A percentile compares a stretch with the other conserved stretches of the same genome.
Evolutionary conservation across 1,140 invertebrate genomes (phyloP).

Genomic region (Drosophila seguyi): DNA sequence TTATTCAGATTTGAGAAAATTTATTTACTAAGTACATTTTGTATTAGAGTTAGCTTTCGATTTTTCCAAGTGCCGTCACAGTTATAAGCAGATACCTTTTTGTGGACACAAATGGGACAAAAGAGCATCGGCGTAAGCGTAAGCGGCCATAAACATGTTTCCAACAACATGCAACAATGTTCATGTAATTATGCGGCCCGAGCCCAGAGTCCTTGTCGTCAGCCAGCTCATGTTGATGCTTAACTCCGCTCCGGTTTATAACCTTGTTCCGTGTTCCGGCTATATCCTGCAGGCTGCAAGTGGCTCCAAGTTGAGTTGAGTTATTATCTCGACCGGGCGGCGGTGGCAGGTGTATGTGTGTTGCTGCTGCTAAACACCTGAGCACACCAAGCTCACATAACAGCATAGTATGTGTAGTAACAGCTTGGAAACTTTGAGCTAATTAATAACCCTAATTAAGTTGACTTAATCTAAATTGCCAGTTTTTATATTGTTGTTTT

Average conservation of each 20-base stretch:
- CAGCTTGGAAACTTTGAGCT: slow-evolving; percentile 41
- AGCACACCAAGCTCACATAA: slow-evolving; percentile 9
- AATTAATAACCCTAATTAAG: slow-evolving; percentile 54
- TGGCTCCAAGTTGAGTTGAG: slow-evolving; percentile 39
- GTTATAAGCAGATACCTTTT: slow-evolving; percentile 20
- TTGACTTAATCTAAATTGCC: slow-evolving; percentile 43
- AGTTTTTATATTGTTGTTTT: slow-evolving; percentile 22
- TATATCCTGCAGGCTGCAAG: slow-evolving; percentile 38
- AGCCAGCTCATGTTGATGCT: slow-evolving; percentile 39
- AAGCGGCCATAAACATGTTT: slow-evolving; percentile 60
- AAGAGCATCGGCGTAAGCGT: slow-evolving; percentile 47
- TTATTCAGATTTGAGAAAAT: neutral
- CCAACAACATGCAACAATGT: slow-evolving; percentile 53
- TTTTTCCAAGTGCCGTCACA: slow-evolving; percentile 18
- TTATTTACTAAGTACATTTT: neutral
- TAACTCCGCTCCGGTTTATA: slow-evolving; percentile 19
- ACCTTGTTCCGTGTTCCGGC: slow-evolving; percentile 15
- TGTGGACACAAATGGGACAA: slow-evolving; percentile 50
- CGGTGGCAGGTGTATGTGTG: neutral
- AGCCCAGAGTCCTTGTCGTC: slow-evolving; percentile 32
- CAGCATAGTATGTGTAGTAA: slow-evolving; percentile 4
- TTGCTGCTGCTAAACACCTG: slow-evolving; percentile 7
- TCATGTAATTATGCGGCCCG: slow-evolving; percentile 68
- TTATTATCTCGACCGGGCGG: slow-evolving; percentile 28
- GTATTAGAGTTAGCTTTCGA: neutral